Base-by-base conservation (phyloP, 2,888 invertebrate genomes). In the Caenorhabditis sp. region DNA sequence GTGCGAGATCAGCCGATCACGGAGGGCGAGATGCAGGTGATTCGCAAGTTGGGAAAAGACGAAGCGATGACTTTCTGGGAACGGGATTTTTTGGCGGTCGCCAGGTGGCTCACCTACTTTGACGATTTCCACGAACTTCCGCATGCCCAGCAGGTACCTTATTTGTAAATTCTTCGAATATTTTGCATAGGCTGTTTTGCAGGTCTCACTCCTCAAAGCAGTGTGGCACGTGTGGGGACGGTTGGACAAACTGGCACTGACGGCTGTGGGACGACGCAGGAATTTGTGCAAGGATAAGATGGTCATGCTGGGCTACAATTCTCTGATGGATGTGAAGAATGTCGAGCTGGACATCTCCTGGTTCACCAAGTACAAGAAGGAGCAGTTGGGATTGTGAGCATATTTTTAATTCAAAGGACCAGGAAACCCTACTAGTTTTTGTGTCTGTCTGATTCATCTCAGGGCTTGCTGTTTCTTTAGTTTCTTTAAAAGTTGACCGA, bases 81-180 rank as follows among this genome's bases (percentile, higher is more conserved):
- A 32, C 30, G 41, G 8, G 65, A 62, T 30, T 70, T 79, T 37
- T 48, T 65, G 17, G 43, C 52, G 9, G 68, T 71, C 13, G 77
- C 77, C 7, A 58, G 59, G 41, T 79, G 76, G 73, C 27, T 75
- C 41, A 73, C 73, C 30, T 76, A 77, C 50, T 73, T 70, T 41
- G 58, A 63, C 15, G 77, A 79, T 17, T 79, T 79, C 39, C 66
- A 59, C 15, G 7, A 20, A 9, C 22, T 79, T n/a, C 77, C 79
- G 1, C 58, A 73, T 22, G 70, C 68, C 5, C 77, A 79, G 11
- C 77, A 79, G 70, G 79, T 76, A n/a, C 46, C n/a, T n/a, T n/a
- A n/a, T n/a, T n/a, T n/a, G n/a, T n/a, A n/a, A n/a, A n/a, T n/a
- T n/a, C n/a, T n/a, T n/a, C n/a, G n/a, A n/a, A n/a, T n/a, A n/a